Conservation (phyloP, 1,140 invertebrate genomes). For the Scaptomyza graminum region DNA sequence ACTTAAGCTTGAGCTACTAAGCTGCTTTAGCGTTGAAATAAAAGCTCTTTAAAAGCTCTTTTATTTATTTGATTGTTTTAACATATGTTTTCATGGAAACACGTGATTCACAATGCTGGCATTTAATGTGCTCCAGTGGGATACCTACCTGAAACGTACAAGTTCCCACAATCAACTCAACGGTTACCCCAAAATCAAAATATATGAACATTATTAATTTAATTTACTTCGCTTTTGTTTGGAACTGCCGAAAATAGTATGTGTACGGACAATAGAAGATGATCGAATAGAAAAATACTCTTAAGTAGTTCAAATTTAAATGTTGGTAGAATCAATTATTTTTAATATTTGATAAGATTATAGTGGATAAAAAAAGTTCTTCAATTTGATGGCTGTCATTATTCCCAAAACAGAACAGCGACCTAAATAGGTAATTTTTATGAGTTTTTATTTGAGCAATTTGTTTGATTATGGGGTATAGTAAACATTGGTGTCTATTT, state of each 20-base stretch:
- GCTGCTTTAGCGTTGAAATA: neutral
- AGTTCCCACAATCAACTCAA: constrained; percentile 41
- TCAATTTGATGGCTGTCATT: too few relatives aligned
- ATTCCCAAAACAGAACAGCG: neutral
- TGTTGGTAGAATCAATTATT: too few relatives aligned
- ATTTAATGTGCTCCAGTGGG: neutral
- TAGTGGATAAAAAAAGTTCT: too few relatives aligned
- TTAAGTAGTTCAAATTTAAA: too few relatives aligned
- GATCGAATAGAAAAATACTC: too few relatives aligned
- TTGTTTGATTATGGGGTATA: neutral
- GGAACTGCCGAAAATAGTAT: neutral
- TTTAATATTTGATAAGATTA: too few relatives aligned
- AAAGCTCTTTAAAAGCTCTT: neutral
- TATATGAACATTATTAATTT: constrained; percentile 6
- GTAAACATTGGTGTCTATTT: neutral
- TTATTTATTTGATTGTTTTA: neutral
- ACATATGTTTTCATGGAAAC: neutral
- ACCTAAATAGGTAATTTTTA: too few relatives aligned
- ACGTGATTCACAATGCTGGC: neutral
- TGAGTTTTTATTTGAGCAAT: neutral
- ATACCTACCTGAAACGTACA: neutral
- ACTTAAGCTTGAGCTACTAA: too few relatives aligned
- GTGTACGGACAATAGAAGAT: neutral
- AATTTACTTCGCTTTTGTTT: neutral
- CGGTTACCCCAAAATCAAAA: neutral